Percentiles rank a stretch among this genome's conserved stretches.
phyloP scores from a whole-genome alignment of 2,113 vertebrate species.

The Chitala chitala region DNA sequence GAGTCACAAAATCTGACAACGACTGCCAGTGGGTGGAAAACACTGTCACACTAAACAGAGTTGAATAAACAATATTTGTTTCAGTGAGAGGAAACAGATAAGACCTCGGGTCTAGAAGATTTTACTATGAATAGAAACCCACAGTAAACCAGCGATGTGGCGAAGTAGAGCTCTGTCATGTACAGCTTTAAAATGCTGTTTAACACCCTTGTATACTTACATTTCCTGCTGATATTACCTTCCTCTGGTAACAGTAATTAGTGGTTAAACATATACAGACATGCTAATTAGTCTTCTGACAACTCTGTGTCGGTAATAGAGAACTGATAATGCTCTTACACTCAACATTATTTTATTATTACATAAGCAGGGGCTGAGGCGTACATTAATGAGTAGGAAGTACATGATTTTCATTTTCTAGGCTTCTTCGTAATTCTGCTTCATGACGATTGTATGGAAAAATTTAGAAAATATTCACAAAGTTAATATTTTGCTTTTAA shows the following conservation, averaged over 20 bases:
- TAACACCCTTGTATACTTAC: neutral
- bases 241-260: slow-evolving; percentile 12
- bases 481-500: too few species aligned
- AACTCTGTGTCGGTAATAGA: neutral
- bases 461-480: too few species aligned
- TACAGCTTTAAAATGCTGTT: slow-evolving; percentile 9
- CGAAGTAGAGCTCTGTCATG: neutral
- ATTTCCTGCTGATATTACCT: slow-evolving; percentile 8
- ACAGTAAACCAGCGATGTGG: neutral
- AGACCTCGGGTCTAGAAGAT: neutral
- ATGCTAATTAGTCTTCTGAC: slow-evolving; percentile 3
- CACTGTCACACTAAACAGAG: neutral
- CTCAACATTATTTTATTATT: too few species aligned
- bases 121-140: neutral
- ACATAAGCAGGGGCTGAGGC: too few species aligned
- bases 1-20: neutral
- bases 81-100: neutral
- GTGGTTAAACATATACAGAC: neutral
- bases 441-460: neutral
- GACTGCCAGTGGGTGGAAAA: neutral
- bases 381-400: too few species aligned
- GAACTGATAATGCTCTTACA: too few species aligned
- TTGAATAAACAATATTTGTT: neutral
- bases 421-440: too few species aligned
- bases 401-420: too few species aligned